These are phyloP conservation scores for Pandion haliaetus DNA, from an alignment of 2,113 vertebrate genomes.

Conservation along the genomic window DNA sequence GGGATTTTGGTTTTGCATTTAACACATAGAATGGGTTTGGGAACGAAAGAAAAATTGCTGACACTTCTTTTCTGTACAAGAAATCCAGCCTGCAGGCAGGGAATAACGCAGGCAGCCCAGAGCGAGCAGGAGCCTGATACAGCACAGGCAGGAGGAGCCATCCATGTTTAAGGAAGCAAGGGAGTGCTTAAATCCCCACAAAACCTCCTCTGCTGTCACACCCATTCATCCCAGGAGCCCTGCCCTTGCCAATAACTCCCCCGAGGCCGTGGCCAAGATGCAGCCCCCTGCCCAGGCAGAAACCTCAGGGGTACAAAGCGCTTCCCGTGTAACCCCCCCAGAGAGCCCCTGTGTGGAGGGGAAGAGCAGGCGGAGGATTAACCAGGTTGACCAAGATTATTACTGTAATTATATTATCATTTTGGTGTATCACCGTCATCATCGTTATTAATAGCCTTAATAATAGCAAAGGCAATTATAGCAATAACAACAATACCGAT, in stretches of 20 bases:
- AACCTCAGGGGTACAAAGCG: neutral
- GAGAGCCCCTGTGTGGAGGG: neutral
- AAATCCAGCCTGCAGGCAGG: neutral
- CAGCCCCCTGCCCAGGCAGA: neutral
- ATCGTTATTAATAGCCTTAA: conserved; percentile 49
- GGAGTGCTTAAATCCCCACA: neutral
- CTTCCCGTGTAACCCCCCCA: neutral
- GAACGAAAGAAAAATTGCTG: neutral
- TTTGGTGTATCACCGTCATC: neutral
- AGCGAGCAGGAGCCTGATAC: neutral
- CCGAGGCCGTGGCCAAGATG: neutral
- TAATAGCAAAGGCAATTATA: conserved; percentile 42
- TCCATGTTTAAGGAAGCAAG: neutral
- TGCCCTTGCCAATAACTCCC: neutral
- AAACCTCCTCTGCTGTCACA: neutral
- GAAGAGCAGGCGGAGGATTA: neutral
- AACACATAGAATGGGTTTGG: neutral
- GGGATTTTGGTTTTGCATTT: neutral
- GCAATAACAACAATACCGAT: neutral
- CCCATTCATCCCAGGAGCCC: neutral
- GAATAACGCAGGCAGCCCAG: neutral
- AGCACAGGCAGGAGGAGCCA: neutral
- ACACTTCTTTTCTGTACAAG: neutral
- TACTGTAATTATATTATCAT: conserved; percentile 45
- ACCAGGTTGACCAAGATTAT: conserved; percentile 33